Evolutionary conservation across 2,888 invertebrate genomes (phyloP).

Genomic region (Acleris emargana): DNA sequence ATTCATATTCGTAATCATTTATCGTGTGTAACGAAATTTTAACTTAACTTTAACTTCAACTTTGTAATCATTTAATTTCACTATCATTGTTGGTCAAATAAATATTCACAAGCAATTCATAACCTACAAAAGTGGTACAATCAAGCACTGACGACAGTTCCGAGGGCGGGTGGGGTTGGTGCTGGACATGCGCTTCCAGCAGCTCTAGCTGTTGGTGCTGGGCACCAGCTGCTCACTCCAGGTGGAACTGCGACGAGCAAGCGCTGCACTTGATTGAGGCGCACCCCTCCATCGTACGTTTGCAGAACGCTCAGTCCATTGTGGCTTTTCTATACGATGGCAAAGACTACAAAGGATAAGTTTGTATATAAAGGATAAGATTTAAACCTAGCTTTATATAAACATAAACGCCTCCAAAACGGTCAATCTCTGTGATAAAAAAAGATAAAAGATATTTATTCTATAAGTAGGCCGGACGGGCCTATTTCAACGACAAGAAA

Average conservation of each 20-base stretch:
- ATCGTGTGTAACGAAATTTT: too few relatives aligned
- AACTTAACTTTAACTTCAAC: too few relatives aligned
- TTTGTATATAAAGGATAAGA: too few relatives aligned
- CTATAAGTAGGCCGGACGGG: too few relatives aligned
- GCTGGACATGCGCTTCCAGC: conserved; percentile 60
- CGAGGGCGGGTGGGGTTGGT: conserved; percentile 42
- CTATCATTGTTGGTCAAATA: conserved; percentile 20
- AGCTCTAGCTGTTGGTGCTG: conserved; percentile 65
- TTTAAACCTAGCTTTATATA: too few relatives aligned
- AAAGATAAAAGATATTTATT: too few relatives aligned
- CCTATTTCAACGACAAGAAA: too few relatives aligned
- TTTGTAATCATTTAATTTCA: conserved; percentile 24
- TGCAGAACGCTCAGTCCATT: conserved; percentile 71
- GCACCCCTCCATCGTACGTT: conserved; percentile 65
- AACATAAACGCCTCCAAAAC: too few relatives aligned
- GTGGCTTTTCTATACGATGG: too few relatives aligned
- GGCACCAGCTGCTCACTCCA: conserved; percentile 65
- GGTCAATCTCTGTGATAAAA: too few relatives aligned
- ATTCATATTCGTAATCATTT: too few relatives aligned
- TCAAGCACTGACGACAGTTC: conserved; percentile 51
- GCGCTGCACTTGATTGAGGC: conserved; percentile 70
- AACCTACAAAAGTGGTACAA: conserved; percentile 11
- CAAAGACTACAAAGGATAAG: too few relatives aligned
- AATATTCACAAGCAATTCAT: conserved; percentile 41
- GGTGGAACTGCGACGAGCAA: conserved; percentile 67